A percentile compares a stretch with the other conserved stretches of the same genome.
Evolutionary conservation across 2,888 invertebrate genomes (phyloP).

Genomic region (Xestoiulus laeticollis): DNA sequence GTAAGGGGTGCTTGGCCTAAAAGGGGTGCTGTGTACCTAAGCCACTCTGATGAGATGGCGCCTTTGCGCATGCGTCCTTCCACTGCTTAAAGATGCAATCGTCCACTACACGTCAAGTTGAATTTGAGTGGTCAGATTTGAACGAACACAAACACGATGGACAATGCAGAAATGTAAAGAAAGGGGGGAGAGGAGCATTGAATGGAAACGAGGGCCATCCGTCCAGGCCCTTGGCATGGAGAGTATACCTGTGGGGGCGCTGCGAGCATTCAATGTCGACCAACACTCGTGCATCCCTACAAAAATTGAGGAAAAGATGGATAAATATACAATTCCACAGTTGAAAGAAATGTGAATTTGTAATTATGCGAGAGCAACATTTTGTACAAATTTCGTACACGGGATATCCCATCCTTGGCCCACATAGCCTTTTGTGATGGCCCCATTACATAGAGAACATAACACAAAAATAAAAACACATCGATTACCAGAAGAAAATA

Average conservation of each 20-base stretch:
- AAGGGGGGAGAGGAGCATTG: not conserved
- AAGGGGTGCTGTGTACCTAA: not conserved
- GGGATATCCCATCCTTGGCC: too few relatives aligned
- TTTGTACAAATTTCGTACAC: too few relatives aligned
- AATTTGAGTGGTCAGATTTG: slow-evolving; percentile 40
- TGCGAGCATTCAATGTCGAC: too few relatives aligned
- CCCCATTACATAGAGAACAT: too few relatives aligned
- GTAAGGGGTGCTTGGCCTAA: not conserved
- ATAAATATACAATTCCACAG: too few relatives aligned
- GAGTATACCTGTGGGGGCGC: not conserved
- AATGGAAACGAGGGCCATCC: not conserved
- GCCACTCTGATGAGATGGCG: not conserved
- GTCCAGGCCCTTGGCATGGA: not conserved
- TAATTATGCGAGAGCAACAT: too few relatives aligned
- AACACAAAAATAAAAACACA: too few relatives aligned
- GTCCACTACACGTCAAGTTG: slow-evolving; percentile 40
- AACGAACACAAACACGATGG: slow-evolving; percentile 25
- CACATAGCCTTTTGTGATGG: too few relatives aligned
- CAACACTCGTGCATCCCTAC: too few relatives aligned
- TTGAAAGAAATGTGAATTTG: too few relatives aligned
- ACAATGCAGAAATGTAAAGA: slow-evolving; percentile 36
- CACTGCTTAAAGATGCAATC: slow-evolving; percentile 16
- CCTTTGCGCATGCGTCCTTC: not conserved
- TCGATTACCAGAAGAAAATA: too few relatives aligned
- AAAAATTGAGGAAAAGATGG: too few relatives aligned